Conservation (phyloP, 2,113 vertebrate species). For the Ciconia boyciana region DNA sequence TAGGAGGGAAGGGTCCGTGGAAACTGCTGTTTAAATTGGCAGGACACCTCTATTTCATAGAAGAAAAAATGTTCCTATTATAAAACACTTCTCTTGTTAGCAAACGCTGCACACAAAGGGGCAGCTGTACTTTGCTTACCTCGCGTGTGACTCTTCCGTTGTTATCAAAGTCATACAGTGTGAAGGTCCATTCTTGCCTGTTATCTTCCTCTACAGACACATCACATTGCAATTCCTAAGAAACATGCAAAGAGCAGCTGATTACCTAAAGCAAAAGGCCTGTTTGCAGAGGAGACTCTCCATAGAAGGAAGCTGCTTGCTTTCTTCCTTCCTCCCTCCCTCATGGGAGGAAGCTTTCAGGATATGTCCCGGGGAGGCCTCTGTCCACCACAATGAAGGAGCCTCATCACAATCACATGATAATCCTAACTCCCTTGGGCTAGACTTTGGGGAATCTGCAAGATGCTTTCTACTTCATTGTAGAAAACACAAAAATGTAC, state of each 20-base stretch:
- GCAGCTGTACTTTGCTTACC: constrained; percentile 74
- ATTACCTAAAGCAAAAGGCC: constrained; percentile 57
- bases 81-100: constrained; percentile 18
- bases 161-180: constrained; percentile 98
- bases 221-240: constrained; percentile 95
- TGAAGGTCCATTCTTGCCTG: constrained; percentile 98
- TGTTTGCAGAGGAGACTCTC: neutral
- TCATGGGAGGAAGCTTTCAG: neutral
- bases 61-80: constrained; percentile 25
- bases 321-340: neutral
- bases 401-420: neutral
- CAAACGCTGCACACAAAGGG: neutral
- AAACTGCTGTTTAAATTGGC: constrained; percentile 45
- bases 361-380: neutral
- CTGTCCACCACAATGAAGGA: neutral
- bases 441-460: neutral
- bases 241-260: constrained; percentile 57
- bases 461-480: neutral
- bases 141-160: constrained; percentile 98
- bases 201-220: constrained; percentile 97
- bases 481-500: neutral
- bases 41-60: constrained; percentile 14
- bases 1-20: constrained; percentile 13
- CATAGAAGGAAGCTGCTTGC: neutral
- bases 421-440: neutral